These are phyloP conservation scores for Julus scanicus DNA, from an alignment of 2,888 invertebrate species.

Conservation along the genomic window DNA sequence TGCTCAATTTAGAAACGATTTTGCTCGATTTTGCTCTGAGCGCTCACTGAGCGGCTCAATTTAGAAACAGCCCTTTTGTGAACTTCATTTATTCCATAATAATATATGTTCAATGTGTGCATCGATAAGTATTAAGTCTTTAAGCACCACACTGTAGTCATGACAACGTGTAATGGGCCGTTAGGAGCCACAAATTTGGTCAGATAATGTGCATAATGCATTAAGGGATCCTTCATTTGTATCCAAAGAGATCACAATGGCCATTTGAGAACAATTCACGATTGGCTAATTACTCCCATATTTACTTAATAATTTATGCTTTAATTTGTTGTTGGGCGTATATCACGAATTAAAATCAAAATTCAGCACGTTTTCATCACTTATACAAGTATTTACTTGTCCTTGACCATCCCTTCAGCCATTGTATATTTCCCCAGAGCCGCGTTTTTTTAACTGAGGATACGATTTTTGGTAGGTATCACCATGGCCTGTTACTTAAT, in stretches of 20 bases:
- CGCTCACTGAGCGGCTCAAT: no score
- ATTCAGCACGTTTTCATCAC: background rate
- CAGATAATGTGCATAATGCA: conserved; percentile 20
- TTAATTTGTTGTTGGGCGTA: conserved; percentile 28
- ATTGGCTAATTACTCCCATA: conserved; percentile 8
- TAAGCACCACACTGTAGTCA: background rate
- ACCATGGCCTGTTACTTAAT: no score
- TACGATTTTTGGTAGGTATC: no score
- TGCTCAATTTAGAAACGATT: no score
- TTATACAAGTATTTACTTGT: background rate
- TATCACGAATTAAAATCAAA: background rate
- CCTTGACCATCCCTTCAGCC: background rate
- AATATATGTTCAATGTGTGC: background rate
- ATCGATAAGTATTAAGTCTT: background rate
- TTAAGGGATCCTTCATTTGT: background rate
- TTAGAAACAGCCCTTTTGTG: no score
- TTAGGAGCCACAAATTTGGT: background rate
- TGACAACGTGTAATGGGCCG: background rate
- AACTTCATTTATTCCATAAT: background rate
- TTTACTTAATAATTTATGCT: background rate
- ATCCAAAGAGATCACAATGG: background rate
- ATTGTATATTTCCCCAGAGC: background rate
- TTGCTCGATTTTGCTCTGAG: no score
- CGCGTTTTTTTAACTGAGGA: background rate
- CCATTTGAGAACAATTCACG: background rate